Conservation (phyloP, 2,797 vertebrate genomes). For the Zalophus californianus region DNA sequence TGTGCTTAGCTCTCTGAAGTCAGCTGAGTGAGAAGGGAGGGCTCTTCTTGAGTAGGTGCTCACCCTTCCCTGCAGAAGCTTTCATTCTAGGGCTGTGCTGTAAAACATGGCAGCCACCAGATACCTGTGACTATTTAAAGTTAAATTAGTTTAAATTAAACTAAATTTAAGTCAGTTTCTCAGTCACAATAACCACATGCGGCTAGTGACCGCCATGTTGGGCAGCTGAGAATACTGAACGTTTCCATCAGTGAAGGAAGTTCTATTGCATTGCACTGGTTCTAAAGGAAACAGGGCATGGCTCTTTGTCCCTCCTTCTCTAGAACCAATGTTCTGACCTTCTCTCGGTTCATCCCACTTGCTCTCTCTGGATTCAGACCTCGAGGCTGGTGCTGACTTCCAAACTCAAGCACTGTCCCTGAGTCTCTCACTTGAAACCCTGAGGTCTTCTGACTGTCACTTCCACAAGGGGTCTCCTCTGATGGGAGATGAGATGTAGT, state of each 20-base stretch:
- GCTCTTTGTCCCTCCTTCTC: no score
- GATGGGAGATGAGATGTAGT: accelerated
- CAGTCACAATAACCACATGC: not conserved
- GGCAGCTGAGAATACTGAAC: not conserved
- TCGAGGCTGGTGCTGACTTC: accelerated
- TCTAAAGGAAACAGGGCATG: not conserved
- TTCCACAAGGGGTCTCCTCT: not conserved
- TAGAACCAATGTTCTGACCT: not conserved
- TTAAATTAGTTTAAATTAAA: not conserved
- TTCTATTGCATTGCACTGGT: not conserved
- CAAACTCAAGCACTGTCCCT: not conserved
- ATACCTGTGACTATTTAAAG: not conserved
- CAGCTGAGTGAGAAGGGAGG: not conserved
- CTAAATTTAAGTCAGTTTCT: not conserved
- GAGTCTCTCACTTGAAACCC: not conserved
- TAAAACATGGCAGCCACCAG: not conserved
- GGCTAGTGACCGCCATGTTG: not conserved
- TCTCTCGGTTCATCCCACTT: not conserved
- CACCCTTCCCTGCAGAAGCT: not conserved
- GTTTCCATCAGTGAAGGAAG: not conserved
- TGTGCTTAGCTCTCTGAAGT: not conserved
- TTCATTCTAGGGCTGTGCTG: not conserved
- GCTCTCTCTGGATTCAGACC: not conserved
- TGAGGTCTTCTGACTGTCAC: not conserved
- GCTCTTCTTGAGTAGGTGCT: not conserved